Evolutionary conservation across 2,797 vertebrate genomes (phyloP), one percentile per base, ranked within the genome.

Genomic region (Dendrocincla tyrannina): DNA sequence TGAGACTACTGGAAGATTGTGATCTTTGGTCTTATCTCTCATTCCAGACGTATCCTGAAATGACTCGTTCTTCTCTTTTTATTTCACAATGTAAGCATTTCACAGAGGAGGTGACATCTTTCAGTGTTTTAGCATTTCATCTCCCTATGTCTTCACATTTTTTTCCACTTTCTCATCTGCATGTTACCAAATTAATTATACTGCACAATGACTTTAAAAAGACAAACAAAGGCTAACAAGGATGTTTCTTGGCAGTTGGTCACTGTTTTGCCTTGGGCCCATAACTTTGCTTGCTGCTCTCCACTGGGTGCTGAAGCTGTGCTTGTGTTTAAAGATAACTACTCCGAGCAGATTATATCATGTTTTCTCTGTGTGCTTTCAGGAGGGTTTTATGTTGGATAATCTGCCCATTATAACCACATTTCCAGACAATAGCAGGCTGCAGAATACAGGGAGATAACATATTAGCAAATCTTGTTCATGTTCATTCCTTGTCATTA

Each of bases 111-210:
- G 91, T 94, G 90, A 95, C 73, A 91, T 91, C 89, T 95, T 97
- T 89, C 88, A 92, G 41, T 94, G 85, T 87, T 81, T 77, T 50
- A 92, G 73, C 60, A 91, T 96, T 96, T 96, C 70, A 85, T 95
- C 91, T 85, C 74, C 67, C 84, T 89, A 12, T 67, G 94, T 87
- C 93, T 93, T 93, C 92, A 81, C 68, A 92, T 91, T 95, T 94
- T 96, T 95, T 97, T 92, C 95, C 90, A 72, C 88, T 97, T 96
- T 94, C 93, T 95, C 91, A 96, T 96, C 91, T 89, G 70, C 55
- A 47, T 94, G 89, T 93, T 95, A 93, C 89, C 76, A 91, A 47
- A 75, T 85, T 89, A 93, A 93, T 94, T 93, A 91, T 76, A 78
- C 93, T 73, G 63, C 93, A 97, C 92, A 94, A 92, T 92, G 83